These are phyloP conservation scores for Psilanteris sp. DNA, from an alignment of 1,140 invertebrate species.

Conservation along the genomic window DNA sequence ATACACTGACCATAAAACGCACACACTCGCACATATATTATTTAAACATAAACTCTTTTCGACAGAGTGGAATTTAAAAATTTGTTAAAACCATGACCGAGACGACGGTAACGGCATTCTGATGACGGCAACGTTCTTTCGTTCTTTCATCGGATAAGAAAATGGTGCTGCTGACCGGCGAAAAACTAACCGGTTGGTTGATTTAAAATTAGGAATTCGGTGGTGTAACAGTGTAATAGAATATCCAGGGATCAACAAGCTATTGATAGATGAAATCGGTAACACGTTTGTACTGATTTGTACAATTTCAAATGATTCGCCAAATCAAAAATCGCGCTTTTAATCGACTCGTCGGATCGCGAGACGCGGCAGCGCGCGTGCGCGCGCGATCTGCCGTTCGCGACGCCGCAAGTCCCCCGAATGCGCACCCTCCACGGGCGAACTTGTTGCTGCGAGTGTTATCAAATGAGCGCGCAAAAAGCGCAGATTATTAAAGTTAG, in stretches of 20 bases:
- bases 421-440: too few relatives aligned
- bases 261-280: constrained; percentile 9
- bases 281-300: constrained; percentile 1
- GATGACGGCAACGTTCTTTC: constrained; percentile 43
- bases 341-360: too few relatives aligned
- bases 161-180: too few relatives aligned
- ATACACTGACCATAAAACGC: constrained; percentile 44
- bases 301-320: not conserved
- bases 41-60: constrained; percentile 57
- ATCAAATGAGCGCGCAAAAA: too few relatives aligned
- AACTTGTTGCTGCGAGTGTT: too few relatives aligned
- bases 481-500: too few relatives aligned
- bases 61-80: constrained; percentile 76
- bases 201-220: constrained; percentile 16
- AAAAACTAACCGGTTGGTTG: constrained; percentile 3
- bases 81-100: constrained; percentile 73
- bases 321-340: too few relatives aligned
- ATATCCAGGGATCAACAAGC: constrained; percentile 43
- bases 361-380: too few relatives aligned
- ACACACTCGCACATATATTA: constrained; percentile 48
- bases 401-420: too few relatives aligned
- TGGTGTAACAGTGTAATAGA: constrained; percentile 45
- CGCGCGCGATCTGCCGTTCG: too few relatives aligned
- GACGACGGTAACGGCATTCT: constrained; percentile 48
- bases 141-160: too few relatives aligned